Conservation (phyloP, 1,140 invertebrate species). For the Theocolax elegans region DNA sequence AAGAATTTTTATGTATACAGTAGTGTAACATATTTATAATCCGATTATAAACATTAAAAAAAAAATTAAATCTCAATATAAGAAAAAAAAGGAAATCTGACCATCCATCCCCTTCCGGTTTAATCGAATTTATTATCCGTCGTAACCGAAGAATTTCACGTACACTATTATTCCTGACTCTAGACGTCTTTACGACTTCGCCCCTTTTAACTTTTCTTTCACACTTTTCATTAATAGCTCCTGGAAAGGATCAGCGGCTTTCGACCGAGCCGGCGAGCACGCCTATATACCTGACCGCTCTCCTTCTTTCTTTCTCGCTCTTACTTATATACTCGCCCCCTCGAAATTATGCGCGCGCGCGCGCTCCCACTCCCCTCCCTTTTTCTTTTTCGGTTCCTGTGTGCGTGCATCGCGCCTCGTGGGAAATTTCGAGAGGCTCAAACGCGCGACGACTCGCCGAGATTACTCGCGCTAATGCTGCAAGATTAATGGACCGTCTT, state of each 20-base stretch:
- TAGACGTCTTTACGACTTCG: neutral
- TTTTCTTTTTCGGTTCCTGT: too few relatives aligned
- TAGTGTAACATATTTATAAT: too few relatives aligned
- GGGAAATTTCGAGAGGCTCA: slow-evolving; percentile 22
- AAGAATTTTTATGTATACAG: too few relatives aligned
- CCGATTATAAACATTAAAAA: too few relatives aligned
- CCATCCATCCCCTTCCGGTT: neutral
- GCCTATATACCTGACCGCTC: slow-evolving; percentile 16
- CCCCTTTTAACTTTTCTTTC: slow-evolving; percentile 14
- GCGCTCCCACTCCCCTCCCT: too few relatives aligned
- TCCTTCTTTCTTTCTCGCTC: neutral
- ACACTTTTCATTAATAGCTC: slow-evolving; percentile 33
- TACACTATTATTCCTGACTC: too few relatives aligned
- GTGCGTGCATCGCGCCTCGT: neutral
- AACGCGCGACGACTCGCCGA: neutral
- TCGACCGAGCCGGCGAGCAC: slow-evolving; percentile 4
- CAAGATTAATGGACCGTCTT: slow-evolving; percentile 25
- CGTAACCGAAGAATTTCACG: too few relatives aligned
- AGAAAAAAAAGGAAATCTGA: too few relatives aligned
- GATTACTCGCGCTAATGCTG: slow-evolving; percentile 25
- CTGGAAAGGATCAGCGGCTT: slow-evolving; percentile 24
- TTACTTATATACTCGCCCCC: too few relatives aligned
- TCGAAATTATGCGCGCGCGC: too few relatives aligned
- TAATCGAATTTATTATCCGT: neutral
- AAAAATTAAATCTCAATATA: too few relatives aligned